Percentiles rank a stretch among this genome's conserved stretches.
Conservation (phyloP, 2,113 vertebrate species). For the Oreochromis spilurus region DNA sequence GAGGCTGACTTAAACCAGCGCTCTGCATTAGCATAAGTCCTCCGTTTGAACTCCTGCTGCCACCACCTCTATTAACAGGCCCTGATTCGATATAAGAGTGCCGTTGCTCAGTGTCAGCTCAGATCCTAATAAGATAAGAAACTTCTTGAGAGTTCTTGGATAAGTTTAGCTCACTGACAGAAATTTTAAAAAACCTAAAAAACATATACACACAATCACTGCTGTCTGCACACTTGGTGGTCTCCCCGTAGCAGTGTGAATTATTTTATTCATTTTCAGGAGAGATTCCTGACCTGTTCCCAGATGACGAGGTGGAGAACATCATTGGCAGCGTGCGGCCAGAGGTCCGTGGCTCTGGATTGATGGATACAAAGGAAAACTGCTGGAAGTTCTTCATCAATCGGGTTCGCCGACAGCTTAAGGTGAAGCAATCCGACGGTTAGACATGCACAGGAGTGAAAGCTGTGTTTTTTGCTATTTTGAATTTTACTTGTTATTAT, state of each 20-base stretch:
- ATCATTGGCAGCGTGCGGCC: slow-evolving; percentile 81
- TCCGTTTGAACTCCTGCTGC: slow-evolving; percentile 13
- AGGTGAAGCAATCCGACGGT: slow-evolving; percentile 72
- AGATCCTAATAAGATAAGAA: slow-evolving; percentile 6
- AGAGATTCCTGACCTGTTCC: slow-evolving; percentile 91
- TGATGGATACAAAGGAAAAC: slow-evolving; percentile 83
- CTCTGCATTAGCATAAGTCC: slow-evolving; percentile 14
- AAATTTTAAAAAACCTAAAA: neutral
- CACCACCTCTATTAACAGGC: slow-evolving; percentile 7
- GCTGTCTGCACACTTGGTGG: neutral
- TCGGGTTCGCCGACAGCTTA: slow-evolving; percentile 81
- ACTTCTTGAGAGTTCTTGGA: neutral
- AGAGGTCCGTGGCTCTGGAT: slow-evolving; percentile 81
- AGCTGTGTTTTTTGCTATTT: neutral
- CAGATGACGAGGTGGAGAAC: slow-evolving; percentile 88
- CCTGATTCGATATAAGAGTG: neutral
- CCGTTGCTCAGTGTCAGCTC: neutral
- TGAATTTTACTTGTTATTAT: slow-evolving; percentile 10
- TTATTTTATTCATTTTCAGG: slow-evolving; percentile 67
- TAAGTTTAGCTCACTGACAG: neutral
- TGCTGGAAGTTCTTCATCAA: slow-evolving; percentile 97
- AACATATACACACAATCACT: neutral
- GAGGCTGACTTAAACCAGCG: neutral
- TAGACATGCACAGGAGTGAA: neutral
- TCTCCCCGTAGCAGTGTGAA: neutral